Evolutionary conservation across 2,113 vertebrate species (phyloP), one percentile per base, ranked within the genome.

Genomic region (Orientallactaga bullata): DNA sequence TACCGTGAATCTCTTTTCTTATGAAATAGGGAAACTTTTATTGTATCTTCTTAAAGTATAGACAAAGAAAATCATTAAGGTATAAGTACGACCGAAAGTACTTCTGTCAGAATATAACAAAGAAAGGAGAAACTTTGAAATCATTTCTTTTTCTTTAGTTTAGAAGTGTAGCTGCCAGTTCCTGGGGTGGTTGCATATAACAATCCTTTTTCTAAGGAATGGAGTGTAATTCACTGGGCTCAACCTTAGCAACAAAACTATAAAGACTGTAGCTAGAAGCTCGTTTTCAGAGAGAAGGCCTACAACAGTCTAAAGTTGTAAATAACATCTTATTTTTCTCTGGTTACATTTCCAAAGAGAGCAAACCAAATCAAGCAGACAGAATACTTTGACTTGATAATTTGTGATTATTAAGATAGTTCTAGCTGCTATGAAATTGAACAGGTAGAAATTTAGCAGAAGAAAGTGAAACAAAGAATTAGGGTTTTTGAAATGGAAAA

Each of bases 1-100:
- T 97, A 96, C 95, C 96, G 79, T 91, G 73, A 97, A 96, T 97
- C 90, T 96, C 32, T 83, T 86, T 76, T 96, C 15, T 97, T 95
- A 93, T 60, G 74, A 90, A 92, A 90, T 65, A 30, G 85, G 83
- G 60, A 84, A 82, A 90, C 91, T 58, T 42, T 32, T 92, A 71
- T 78, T 51, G 51, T 37, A 61, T 61, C 37, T 91, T 65, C 13
- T 79, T 30, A 89, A 94, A 73, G 13, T 32, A 85, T n/a, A 90
- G 6, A 28, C 2, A n/a, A 24, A 32, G 69, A 42, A 76, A 81
- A 58, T 16, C 42, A 60, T 42, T 32, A 26, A 26, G 17, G n/a
- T 17, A 35, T 9, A 23, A 69, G 32, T 11, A 55, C 21, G 83
- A 2, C 26, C 74, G 51, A 65, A 35, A 79, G 5, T 35, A 3